Conservation (phyloP, 2,113 vertebrate genomes). For the Telmatochromis sp. region DNA sequence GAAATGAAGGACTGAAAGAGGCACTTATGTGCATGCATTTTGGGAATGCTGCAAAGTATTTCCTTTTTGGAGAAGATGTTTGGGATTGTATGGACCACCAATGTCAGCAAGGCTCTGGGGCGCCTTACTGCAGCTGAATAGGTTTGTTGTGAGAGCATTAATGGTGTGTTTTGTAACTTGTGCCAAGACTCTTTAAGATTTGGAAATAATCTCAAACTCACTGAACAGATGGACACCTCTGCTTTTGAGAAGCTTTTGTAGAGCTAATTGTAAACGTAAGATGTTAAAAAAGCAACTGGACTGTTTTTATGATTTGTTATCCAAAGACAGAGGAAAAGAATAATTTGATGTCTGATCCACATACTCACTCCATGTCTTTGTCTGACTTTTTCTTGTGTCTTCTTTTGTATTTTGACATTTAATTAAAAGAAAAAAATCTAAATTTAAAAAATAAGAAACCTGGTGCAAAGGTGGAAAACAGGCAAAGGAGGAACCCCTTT, state of each 20-base stretch:
- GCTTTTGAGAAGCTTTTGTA: not conserved
- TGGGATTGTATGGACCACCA: not conserved
- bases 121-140: not conserved
- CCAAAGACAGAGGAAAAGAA: not conserved
- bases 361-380: not conserved
- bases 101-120: not conserved
- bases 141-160: not conserved
- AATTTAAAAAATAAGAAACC: not conserved
- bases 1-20: not conserved
- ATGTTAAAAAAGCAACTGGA: not conserved
- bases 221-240: not conserved
- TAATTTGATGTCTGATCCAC: not conserved
- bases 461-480: not conserved
- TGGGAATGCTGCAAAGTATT: not conserved
- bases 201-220: not conserved
- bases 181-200: not conserved
- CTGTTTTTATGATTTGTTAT: not conserved
- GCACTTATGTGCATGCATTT: not conserved
- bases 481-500: not conserved
- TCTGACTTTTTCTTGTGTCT: not conserved
- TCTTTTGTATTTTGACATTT: not conserved
- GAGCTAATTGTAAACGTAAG: not conserved
- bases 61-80: not conserved
- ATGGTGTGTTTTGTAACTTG: not conserved
- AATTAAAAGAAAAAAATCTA: not conserved